Evolutionary conservation across 2,888 invertebrate species (phyloP), one percentile per base, ranked within the genome.

Genomic region (Diaprepes abbreviatus): DNA sequence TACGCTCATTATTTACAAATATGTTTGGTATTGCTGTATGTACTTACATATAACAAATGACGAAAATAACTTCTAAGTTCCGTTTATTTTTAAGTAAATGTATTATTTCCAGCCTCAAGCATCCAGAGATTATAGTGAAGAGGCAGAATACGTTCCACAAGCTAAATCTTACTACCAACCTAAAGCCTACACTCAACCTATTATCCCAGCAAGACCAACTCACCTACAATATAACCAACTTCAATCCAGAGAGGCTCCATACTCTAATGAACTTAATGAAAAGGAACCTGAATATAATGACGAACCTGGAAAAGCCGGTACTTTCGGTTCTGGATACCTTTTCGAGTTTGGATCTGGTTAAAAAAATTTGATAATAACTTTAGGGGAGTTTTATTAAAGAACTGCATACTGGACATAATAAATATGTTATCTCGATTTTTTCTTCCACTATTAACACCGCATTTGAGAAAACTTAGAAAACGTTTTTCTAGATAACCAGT

Each of bases 251-350:
- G 70, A 74, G 7, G 67, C 74, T 0, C 77, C 77, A 7, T 68
- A 48, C 19, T 71, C 74, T n/a, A 76, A 78, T n/a, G 67, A 74
- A 4, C 17, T 70, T 3, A 74, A 76, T 50, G 78, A 78, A 38
- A 79, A 78, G 63, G 78, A 79, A 58, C 75, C 77, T 5, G 82
- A 83, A 40, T 84, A 84, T 70, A 74, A 81, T 63, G 84, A 83
- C 59, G 82, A 79, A 68, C 84, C 84, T n/a, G 84, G 85, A 60
- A 83, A 83, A 74, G 87, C 90, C 0, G 87, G 90, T 77, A 87
- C 83, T 35, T 91, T 90, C 73, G 90, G 90, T 0, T 85, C 83
- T 2, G 90, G 91, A 0, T 90, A 88, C 77, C 85, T 89, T 0
- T 91, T 91, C 77, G 87, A 89, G 33, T 90, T 90, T 76, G 83